These are phyloP conservation scores for Tiliqua scincoides DNA, from an alignment of 2,113 vertebrate genomes.

Conservation along the genomic window DNA sequence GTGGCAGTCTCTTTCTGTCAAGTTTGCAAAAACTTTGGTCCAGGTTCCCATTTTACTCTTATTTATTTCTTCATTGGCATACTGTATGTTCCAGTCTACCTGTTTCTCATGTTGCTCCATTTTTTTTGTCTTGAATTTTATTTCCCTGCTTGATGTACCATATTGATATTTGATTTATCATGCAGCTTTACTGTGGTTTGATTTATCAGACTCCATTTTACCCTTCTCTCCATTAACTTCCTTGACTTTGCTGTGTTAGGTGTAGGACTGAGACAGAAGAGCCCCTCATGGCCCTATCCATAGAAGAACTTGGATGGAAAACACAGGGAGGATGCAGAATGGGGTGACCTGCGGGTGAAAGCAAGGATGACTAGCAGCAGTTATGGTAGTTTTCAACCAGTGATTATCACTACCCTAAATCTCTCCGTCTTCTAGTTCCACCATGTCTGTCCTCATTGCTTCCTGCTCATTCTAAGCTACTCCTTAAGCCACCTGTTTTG, in stretches of 20 bases:
- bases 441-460: not conserved
- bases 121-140: not conserved
- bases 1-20: too few species aligned
- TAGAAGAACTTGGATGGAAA: too few species aligned
- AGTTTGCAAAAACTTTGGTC: not conserved
- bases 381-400: too few species aligned
- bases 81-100: not conserved
- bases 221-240: conserved; percentile 1
- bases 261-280: too few species aligned
- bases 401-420: not conserved
- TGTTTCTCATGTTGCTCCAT: not conserved
- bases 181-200: not conserved
- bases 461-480: not conserved
- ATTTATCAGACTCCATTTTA: not conserved
- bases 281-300: not conserved
- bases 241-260: not conserved
- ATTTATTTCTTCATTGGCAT: not conserved
- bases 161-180: not conserved
- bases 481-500: not conserved
- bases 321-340: too few species aligned
- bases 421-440: not conserved
- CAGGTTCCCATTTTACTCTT: not conserved
- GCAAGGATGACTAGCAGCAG: too few species aligned
- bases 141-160: not conserved
- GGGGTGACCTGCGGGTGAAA: too few species aligned